Evolutionary conservation across 2,113 vertebrate species (phyloP), one percentile per base, ranked within the genome.

Genomic region (Micromys minutus): DNA sequence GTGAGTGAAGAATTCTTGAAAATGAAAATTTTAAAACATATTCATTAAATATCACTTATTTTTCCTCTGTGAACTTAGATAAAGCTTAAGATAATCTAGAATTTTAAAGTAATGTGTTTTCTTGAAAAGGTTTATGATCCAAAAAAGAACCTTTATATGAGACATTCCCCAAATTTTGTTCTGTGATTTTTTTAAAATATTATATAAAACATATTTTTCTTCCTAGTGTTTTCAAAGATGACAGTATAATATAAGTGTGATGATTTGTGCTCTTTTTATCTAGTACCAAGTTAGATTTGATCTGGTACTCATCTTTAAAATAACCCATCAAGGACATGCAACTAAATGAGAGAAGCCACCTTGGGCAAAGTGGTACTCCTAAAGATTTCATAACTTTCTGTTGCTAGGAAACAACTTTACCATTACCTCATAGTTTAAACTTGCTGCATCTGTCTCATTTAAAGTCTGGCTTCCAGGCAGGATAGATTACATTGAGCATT

Each of bases 361-460:
- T 94, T 89, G 93, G 97, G 59, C 76, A 63, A 97, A 97, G 93
- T 97, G 91, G 63, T 21, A 0, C 89, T 96, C 94, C 96, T 97
- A 52, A 96, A 98, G 95, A 98, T 98, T 98, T 96, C 93, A 76
- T 97, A 91, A 97, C 0, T 93, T 96, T 95, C 88, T 0, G 98
- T 98, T 98, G 97, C 97, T 98, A 98, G 74, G 98, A 98, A 98
- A 98, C 98, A 76, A 96, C 94, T 97, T 97, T 96, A 85, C 96
- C 94, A 89, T 96, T 95, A 97, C 81, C 85, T 90, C 94, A 96
- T 86, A 97, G 95, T 97, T 96, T 95, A 92, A 97, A 98, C 97
- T 84, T 93, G 1, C 87, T 98, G 87, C 98, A 98, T 98, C 98
- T 98, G 98, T 97, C 98, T 98, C 97, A 97, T 98, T 97, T 98